Conservation (phyloP, 2,113 vertebrate genomes). For the Notothenia rossii region DNA sequence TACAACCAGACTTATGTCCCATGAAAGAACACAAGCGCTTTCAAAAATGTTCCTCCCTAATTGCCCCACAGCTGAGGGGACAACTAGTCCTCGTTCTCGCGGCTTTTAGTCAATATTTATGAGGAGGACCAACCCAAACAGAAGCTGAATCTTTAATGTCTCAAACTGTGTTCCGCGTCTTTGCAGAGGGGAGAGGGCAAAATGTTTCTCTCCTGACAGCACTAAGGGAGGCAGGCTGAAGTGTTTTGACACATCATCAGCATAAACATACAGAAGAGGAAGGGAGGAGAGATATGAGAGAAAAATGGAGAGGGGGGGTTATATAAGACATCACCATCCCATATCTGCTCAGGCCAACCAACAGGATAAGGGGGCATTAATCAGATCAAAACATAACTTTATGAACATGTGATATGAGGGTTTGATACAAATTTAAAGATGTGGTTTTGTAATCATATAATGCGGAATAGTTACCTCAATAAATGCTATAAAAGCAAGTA, state of each 20-base stretch:
- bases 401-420: conserved; percentile 46
- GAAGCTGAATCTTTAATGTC: conserved; percentile 66
- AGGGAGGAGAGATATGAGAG: conserved; percentile 35
- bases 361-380: conserved; percentile 58
- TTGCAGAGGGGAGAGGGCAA: conserved; percentile 54
- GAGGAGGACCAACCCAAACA: conserved; percentile 43
- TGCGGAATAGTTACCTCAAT: neutral
- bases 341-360: conserved; percentile 58
- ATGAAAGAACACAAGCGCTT: conserved; percentile 44
- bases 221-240: conserved; percentile 32
- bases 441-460: neutral
- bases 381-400: conserved; percentile 64
- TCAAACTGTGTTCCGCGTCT: conserved; percentile 44
- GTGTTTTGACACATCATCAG: conserved; percentile 72
- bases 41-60: conserved; percentile 47
- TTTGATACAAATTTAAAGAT: neutral
- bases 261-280: conserved; percentile 69
- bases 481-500: neutral
- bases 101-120: conserved; percentile 58
- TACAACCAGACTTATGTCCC: conserved; percentile 34
- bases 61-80: conserved; percentile 47
- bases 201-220: conserved; percentile 55
- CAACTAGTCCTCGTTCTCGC: conserved; percentile 1
- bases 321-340: conserved; percentile 60
- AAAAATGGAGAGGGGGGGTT: conserved; percentile 38